Evolutionary conservation across 2,888 invertebrate species (phyloP), one percentile per base, ranked within the genome.

Genomic region (Junonia oenone): DNA sequence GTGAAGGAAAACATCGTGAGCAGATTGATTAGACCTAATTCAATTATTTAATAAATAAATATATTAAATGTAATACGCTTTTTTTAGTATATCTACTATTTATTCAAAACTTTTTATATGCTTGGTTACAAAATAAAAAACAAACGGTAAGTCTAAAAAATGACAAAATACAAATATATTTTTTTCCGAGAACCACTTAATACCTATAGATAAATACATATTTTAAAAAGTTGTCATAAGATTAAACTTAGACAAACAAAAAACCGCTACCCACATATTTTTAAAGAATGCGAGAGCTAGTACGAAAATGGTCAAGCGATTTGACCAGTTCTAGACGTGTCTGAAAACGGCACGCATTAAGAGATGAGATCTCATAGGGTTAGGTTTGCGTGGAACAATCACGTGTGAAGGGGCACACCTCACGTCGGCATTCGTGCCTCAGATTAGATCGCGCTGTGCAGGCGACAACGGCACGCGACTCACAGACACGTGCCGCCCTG

Each of bases 361-460:
- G 67, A 78, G 87, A 88, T 87, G 82, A 66, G 71, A 88, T 89
- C 87, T 79, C 57, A 55, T 54, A 68, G 11, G n/a, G 76, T 78
- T 72, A 73, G 67, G 72, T 75, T 76, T 75, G 71, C 69, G 67
- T 64, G 71, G 57, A 71, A 76, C 81, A 78, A 84, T 86, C 88
- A 87, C 81, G 89, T 88, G 89, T 89, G 87, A 88, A 83, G 83
- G 81, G 81, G 85, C 84, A 83, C 78, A 80, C 76, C 80, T 77
- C 82, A 78, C 76, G 84, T 83, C 78, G 75, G 74, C 76, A 69
- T 77, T 87, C 68, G 89, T 88, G 88, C 77, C 63, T 56, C 64
- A 76, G 89, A 89, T 89, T 75, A 71, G 65, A 90, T 89, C 89
- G 66, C 58, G 68, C 69, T 67, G 75, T 73, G 71, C 73, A 64